phyloP scores from a whole-genome alignment of 2,113 vertebrate species.

The Peromyscus leucopus region DNA sequence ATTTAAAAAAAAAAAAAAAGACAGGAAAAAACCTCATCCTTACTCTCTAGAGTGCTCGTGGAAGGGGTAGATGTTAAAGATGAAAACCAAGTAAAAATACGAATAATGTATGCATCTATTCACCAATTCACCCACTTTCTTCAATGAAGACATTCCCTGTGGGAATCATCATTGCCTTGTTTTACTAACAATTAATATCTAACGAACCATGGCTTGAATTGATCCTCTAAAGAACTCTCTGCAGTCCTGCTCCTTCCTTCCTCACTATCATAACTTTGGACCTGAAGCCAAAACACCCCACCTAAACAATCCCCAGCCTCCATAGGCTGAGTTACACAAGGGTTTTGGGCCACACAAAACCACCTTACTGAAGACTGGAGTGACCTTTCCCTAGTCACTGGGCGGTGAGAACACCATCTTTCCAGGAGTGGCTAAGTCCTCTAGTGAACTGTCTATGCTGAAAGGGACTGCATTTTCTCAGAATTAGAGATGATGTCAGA shows the following conservation, averaged over 20 bases:
- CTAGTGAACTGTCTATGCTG: not conserved
- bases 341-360: not conserved
- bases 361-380: not conserved
- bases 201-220: not conserved
- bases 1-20: no score
- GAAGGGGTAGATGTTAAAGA: not conserved
- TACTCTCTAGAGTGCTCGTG: not conserved
- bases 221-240: not conserved
- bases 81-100: not conserved
- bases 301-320: not conserved
- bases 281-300: not conserved
- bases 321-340: not conserved
- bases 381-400: not conserved
- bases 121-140: not conserved
- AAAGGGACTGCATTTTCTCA: not conserved
- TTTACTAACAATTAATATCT: not conserved
- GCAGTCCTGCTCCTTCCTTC: not conserved
- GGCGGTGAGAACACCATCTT: not conserved
- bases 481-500: not conserved
- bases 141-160: not conserved
- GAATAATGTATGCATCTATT: not conserved
- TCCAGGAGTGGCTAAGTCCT: not conserved
- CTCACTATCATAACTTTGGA: not conserved
- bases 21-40: not conserved
- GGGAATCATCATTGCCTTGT: not conserved